Evolutionary conservation across 1,140 invertebrate species (phyloP), one percentile per base, ranked within the genome.

Genomic region (Zaprionus kolodkinae): DNA sequence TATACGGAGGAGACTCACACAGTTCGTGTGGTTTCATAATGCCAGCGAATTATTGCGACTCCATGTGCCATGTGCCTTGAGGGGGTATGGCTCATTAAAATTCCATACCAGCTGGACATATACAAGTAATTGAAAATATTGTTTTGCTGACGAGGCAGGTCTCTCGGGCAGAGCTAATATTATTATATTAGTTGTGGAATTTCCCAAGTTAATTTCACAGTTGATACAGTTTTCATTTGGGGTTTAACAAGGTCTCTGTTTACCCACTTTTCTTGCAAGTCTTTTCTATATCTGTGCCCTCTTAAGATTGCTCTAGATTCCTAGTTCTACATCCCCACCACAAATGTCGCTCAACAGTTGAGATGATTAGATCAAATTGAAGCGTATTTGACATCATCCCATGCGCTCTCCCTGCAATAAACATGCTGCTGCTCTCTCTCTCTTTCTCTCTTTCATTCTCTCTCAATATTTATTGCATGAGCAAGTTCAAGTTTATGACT

Each of bases 401-500:
- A 50, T 25, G 0, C 10, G 3, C 17, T 21, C 45, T 17, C 6
- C 9, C 21, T 38, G n/a, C 7, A 5, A 48, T 48, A 21, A 11
- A 48, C 17, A 48, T 48, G 21, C 21, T 21, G 21, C 21, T 21
- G n/a, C 27, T 30, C 27, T 30, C 27, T 30, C 3, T 6, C 27
- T 30, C 0, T 6, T 30, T 30, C 27, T 4, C 27, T 30, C 27
- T 30, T 3, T 30, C 27, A n/a, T n/a, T 30, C 27, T 30, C 27
- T 61, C 45, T 68, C 48, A 11, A 43, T 45, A 72, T 72, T 45
- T 65, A 76, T 76, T 72, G 38, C 38, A 21, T 48, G 38, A 21
- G 62, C 83, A 87, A 87, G 83, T 88, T 87, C 83, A 87, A 87
- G 83, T 87, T 84, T 87, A 76, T 86, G 87, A 88, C 69, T 84